Base-by-base conservation (phyloP, 2,113 vertebrate genomes). In the Lepisosteus osseus region DNA sequence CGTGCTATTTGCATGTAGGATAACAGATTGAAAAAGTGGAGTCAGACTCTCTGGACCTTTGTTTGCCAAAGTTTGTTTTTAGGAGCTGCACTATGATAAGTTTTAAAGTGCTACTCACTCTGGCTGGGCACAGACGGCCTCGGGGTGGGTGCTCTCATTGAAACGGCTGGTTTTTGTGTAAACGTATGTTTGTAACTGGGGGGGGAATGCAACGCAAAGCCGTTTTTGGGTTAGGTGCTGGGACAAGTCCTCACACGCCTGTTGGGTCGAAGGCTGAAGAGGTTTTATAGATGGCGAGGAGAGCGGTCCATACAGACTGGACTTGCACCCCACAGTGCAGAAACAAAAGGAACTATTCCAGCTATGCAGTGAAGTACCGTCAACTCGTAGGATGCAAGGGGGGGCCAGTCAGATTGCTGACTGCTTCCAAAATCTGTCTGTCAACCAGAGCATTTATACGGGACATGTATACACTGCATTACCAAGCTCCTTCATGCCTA, bases 321-420 rank as follows among this genome's bases (percentile, higher is more conserved):
- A 71, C 73, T 80, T 69, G 76, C 62, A 68, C 70, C 76, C 70
- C 62, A 68, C 71, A 4, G 69, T 75, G 41, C 14, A 63, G 75
- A 79, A 77, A 86, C 78, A 79, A 82, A 82, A 80, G 7, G 62
- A 74, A 86, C 76, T 83, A 90, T 91, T 86, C 76, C 79, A 87
- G 83, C 79, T 86, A 88, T 87, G 89, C 79, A 67, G 67, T 9
- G 72, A 73, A 82, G 83, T 80, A 87, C 84, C 83, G 82, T 84
- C 76, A 75, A 66, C 77, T 66, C 69, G 5, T 63, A 76, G 62
- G 29, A 69, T 7, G 78, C 85, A 73, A 79, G 78, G 78, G 78
- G 83, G 72, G 77, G 71, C 82, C 69, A 40, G 80, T 72, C 47
- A 51, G 47, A 74, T 68, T 2, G 74, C 74, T 70, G 54, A 61